Evolutionary conservation across 2,113 vertebrate species (phyloP).

Genomic region (Carettochelys insculpta): DNA sequence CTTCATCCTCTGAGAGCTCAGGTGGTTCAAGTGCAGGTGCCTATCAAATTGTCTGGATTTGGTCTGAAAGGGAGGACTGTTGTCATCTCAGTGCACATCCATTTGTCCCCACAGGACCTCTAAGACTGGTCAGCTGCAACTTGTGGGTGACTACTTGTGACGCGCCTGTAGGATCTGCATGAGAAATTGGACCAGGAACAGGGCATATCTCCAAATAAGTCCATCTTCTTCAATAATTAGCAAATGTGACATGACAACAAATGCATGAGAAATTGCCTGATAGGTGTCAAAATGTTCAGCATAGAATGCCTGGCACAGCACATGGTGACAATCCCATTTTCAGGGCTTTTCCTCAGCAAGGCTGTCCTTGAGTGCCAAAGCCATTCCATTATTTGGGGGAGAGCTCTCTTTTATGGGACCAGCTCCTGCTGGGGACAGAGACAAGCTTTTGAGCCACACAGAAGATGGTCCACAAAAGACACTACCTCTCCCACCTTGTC

Average conservation of each 20-base stretch:
- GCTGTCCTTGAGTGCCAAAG: not conserved
- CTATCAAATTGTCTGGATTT: not conserved
- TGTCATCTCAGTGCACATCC: not conserved
- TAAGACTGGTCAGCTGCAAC: not conserved
- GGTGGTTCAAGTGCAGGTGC: not conserved
- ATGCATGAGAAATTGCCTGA: not conserved
- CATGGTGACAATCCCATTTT: not conserved
- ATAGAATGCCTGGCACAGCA: not conserved
- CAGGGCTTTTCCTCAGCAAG: not conserved
- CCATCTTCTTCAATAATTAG: not conserved
- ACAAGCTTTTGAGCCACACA: not conserved
- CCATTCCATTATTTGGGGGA: not conserved
- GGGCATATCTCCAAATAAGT: not conserved
- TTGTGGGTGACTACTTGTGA: not conserved
- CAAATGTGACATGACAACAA: not conserved
- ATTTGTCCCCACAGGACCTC: not conserved
- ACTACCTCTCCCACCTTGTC: too few relatives aligned
- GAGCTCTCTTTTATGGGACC: not conserved
- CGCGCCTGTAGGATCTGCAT: not conserved
- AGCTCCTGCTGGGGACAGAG: not conserved
- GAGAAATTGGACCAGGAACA: not conserved
- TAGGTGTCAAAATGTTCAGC: not conserved
- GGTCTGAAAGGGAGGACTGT: not conserved
- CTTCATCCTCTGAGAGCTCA: not conserved
- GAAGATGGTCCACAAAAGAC: not conserved